Evolutionary conservation across 2,888 invertebrate genomes (phyloP), one percentile per base, ranked within the genome.

Genomic region (Busseola fusca): DNA sequence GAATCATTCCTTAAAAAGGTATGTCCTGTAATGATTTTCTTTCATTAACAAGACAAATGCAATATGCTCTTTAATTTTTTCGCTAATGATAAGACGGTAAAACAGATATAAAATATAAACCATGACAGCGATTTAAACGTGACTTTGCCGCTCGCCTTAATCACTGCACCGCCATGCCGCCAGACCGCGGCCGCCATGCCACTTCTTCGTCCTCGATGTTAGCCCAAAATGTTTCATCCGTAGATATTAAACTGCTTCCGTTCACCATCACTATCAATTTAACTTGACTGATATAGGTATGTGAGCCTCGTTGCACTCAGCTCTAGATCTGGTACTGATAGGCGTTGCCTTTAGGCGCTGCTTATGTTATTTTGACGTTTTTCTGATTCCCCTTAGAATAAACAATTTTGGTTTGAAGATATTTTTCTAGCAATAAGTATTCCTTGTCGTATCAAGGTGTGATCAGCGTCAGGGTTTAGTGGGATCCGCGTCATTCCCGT

Each of bases 391-490:
- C 10, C 34, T 21, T 10, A 67, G 52, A 64, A 64, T 52, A 25
- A 25, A 45, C 10, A 12, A 65, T 21, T n/a, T 66, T 16, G 16
- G 21, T 27, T 37, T 3, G 7, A n/a, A 37, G 67, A 37, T 67
- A 40, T 68, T 27, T n/a, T 56, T 18, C 7, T 18, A 40, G n/a
- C 21, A n/a, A 25, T 71, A 56, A 27, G 56, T 56, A 7, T 21
- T 14, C 34, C 42, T 0, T 6, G 16, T 10, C 10, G 54, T 25
- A 48, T 40, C n/a, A 30, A 16, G 66, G 45, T 40, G 56, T 50
- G 40, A 34, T 30, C 70, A 27, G 71, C 25, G 18, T 12, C 48
- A 72, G 30, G 48, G 45, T 3, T 72, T n/a, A 67, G 9, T 10
- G 30, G 40, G 37, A 25, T 34, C 30, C 76, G 67, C 48, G 67